Percentiles rank a stretch among this genome's conserved stretches.
Conservation (phyloP, 1,140 invertebrate genomes). For the Diploscapter pachys region DNA sequence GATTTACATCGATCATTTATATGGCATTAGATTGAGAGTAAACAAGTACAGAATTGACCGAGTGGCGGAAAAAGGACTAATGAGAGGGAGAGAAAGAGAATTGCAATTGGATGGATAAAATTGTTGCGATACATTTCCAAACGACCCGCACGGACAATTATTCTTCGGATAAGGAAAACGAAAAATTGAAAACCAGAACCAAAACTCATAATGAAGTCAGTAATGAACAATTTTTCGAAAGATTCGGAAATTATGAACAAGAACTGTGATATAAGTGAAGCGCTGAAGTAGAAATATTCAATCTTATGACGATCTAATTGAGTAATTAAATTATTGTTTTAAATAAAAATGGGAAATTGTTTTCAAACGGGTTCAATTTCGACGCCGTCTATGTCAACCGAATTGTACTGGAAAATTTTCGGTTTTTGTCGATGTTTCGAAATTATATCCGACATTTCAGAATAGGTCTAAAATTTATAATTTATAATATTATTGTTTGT, state of each 20-base stretch:
- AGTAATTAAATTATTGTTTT: conserved; percentile 2
- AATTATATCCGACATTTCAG: conserved; percentile 30
- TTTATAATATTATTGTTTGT: neutral
- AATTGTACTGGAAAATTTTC: conserved; percentile 35
- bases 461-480: conserved; percentile 12
- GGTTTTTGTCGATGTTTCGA: conserved; percentile 33
- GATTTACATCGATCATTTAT: too few species aligned
- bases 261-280: neutral
- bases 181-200: neutral
- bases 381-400: conserved; percentile 32
- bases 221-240: neutral
- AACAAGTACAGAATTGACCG: too few species aligned
- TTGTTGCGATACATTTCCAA: too few species aligned
- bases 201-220: neutral
- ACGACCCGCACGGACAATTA: too few species aligned
- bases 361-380: conserved; percentile 30
- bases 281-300: neutral
- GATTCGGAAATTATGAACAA: too few species aligned
- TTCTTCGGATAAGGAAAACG: too few species aligned
- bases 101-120: too few species aligned
- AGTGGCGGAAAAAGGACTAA: too few species aligned
- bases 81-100: too few species aligned
- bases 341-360: neutral
- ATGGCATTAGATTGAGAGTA: too few species aligned
- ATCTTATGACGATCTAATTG: neutral